Conservation (phyloP, 2,797 vertebrate genomes). For the Alca torda region DNA sequence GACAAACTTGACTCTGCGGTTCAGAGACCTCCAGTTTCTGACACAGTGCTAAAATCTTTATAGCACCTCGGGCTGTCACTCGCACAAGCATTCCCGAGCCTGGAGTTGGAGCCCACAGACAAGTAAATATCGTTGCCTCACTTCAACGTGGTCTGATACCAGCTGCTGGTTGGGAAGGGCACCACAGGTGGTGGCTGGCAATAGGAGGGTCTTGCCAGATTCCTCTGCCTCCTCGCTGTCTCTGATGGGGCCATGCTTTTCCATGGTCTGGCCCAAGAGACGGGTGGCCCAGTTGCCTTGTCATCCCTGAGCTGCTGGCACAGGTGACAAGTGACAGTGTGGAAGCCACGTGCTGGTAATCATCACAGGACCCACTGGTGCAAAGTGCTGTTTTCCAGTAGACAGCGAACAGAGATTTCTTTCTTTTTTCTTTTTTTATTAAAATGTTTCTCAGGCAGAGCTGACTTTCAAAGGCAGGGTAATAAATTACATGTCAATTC, state of each 20-base stretch:
- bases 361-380: background rate
- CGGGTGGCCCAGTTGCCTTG: accelerated
- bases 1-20: background rate
- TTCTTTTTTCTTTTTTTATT: background rate
- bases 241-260: background rate
- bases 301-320: background rate
- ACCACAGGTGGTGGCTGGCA: background rate
- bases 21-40: background rate
- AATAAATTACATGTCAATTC: background rate
- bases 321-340: background rate
- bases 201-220: background rate
- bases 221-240: background rate
- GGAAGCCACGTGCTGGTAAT: background rate
- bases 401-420: background rate
- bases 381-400: background rate
- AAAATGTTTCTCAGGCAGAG: background rate
- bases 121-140: background rate
- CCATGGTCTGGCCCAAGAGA: background rate
- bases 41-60: background rate
- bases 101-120: background rate
- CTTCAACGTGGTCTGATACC: accelerated
- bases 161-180: background rate
- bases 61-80: background rate
- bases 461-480: background rate
- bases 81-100: accelerated